Percentiles rank a stretch among this genome's conserved stretches.
phyloP scores from a whole-genome alignment of 2,113 vertebrate genomes.

The Panurus biarmicus region DNA sequence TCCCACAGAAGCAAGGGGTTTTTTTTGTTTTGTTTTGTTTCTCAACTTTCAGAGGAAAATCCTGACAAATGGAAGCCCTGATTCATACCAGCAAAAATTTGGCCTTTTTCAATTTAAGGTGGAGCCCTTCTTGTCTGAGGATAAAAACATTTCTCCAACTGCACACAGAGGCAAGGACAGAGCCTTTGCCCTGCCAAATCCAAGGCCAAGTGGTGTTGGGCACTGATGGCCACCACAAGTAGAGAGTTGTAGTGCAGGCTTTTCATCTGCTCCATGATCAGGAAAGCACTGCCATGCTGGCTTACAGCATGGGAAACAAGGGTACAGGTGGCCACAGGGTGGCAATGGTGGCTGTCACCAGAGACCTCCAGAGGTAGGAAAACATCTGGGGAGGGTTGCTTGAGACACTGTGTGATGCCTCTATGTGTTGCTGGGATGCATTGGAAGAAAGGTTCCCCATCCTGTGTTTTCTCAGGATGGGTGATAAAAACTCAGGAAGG shows the following conservation, averaged over 20 bases:
- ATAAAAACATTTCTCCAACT: conserved; percentile 1
- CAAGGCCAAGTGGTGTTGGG: background rate
- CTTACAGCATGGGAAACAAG: background rate
- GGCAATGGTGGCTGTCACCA: background rate
- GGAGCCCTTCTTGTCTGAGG: conserved; percentile 11
- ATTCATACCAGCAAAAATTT: conserved; percentile 57
- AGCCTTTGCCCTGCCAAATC: background rate
- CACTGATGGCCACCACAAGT: background rate
- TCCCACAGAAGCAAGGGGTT: conserved; percentile 51
- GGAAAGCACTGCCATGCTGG: background rate
- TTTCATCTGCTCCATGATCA: background rate
- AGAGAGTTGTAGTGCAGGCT: background rate
- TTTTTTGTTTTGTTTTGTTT: conserved; percentile 13
- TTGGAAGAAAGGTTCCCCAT: background rate
- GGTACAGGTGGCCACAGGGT: background rate
- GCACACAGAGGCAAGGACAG: background rate
- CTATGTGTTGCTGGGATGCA: background rate
- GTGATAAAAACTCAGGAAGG: background rate
- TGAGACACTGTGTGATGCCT: background rate
- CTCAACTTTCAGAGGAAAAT: conserved; percentile 51
- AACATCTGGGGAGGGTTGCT: background rate
- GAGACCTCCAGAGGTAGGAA: background rate
- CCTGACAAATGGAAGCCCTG: conserved; percentile 55
- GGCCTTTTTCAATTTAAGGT: conserved; percentile 47
- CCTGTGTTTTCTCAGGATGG: background rate